Evolutionary conservation across 2,113 vertebrate genomes (phyloP).

Genomic region (Atrichornis clamosus): DNA sequence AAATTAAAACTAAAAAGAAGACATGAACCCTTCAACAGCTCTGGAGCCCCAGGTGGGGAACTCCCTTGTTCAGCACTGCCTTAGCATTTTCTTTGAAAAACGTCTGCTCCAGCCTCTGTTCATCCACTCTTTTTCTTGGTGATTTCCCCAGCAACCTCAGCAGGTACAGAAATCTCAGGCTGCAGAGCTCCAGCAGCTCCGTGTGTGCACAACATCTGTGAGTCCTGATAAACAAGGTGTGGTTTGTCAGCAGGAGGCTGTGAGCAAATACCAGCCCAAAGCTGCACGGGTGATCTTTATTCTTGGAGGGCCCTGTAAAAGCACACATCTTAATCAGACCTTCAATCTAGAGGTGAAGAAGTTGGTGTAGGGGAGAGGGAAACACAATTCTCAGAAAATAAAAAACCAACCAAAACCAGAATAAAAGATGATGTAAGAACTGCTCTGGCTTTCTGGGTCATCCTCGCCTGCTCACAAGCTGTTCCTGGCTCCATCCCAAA

Average conservation of each 20-base stretch:
- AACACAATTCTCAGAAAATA: background rate
- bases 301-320: background rate
- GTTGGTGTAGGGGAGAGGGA: background rate
- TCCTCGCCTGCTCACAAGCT: background rate
- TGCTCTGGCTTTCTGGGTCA: background rate
- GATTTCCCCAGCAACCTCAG: background rate
- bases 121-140: background rate
- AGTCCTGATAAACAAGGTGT: background rate
- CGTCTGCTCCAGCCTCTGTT: background rate
- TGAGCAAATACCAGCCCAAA: background rate
- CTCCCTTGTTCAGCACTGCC: background rate
- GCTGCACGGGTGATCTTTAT: background rate
- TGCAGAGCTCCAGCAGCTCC: background rate
- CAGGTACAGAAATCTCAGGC: slow-evolving; percentile 1
- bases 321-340: background rate
- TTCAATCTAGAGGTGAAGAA: background rate
- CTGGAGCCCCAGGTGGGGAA: background rate
- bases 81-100: background rate
- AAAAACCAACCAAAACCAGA: background rate
- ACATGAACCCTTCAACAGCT: background rate
- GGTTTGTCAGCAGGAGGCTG: background rate
- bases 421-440: background rate
- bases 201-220: background rate
- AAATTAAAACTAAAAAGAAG: background rate
- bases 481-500: background rate